Conservation (phyloP, 1,140 invertebrate genomes). For the Macrocentrus cingulum region DNA sequence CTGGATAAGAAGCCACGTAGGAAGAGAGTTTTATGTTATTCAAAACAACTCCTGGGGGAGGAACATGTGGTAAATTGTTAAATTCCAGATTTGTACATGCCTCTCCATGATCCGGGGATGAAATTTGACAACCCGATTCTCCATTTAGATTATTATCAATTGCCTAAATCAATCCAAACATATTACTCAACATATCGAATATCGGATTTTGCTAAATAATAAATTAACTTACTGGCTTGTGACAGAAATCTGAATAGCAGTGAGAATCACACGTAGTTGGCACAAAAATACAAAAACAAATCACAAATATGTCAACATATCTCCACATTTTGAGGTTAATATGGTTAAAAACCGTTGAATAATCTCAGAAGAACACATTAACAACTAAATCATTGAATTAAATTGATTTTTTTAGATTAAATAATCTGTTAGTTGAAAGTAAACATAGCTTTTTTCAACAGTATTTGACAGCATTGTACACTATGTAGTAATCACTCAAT, state of each 20-base stretch:
- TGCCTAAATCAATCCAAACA: conserved; percentile 33
- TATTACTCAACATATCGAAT: conserved; percentile 10
- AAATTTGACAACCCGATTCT: conserved; percentile 37
- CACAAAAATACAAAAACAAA: neutral
- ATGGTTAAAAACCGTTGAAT: neutral
- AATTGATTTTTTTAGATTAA: neutral
- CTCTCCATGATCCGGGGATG: conserved; percentile 36
- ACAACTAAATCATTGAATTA: neutral
- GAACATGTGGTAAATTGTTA: conserved; percentile 33
- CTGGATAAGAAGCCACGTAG: conserved; percentile 36
- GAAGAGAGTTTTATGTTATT: conserved; percentile 39
- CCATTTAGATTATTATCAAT: conserved; percentile 15
- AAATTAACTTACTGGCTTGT: conserved; percentile 35
- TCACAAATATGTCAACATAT: neutral
- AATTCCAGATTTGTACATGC: conserved; percentile 43
- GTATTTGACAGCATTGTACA: neutral
- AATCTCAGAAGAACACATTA: neutral
- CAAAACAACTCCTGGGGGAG: conserved; percentile 24
- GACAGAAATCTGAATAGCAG: conserved; percentile 47
- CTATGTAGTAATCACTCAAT: too few relatives aligned
- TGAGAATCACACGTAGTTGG: neutral
- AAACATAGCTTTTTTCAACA: neutral
- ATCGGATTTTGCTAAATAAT: neutral
- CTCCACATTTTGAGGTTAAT: neutral
- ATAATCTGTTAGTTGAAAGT: neutral